A percentile compares a stretch with the other conserved stretches of the same genome.
Conservation (phyloP, 2,888 invertebrate genomes). For the Craniophora ligustri region DNA sequence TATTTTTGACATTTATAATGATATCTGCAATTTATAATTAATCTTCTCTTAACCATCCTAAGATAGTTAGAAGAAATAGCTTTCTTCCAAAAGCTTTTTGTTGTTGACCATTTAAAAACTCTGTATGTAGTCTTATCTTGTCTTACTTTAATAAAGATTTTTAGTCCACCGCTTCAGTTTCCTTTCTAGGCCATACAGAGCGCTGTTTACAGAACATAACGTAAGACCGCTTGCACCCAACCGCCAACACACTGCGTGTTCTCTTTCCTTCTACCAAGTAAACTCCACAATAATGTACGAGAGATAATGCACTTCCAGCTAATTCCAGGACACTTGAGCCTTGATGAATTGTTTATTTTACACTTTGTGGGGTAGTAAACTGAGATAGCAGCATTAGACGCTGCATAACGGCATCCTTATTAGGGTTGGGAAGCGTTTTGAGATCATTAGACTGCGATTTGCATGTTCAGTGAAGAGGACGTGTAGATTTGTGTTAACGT, state of each 20-base stretch:
- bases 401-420: slow-evolving; percentile 47
- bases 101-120: too few species aligned
- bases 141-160: neutral
- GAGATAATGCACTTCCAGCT: slow-evolving; percentile 63
- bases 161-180: slow-evolving; percentile 1
- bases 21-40: too few species aligned
- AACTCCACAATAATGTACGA: slow-evolving; percentile 62
- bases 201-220: slow-evolving; percentile 61
- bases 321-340: slow-evolving; percentile 60
- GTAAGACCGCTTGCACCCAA: slow-evolving; percentile 59
- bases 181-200: slow-evolving; percentile 16
- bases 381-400: slow-evolving; percentile 45
- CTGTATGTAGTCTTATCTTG: too few species aligned
- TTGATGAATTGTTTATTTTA: slow-evolving; percentile 62
- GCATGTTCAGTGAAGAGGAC: slow-evolving; percentile 26
- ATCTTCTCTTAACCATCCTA: too few species aligned
- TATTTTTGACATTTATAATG: too few species aligned
- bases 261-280: slow-evolving; percentile 68
- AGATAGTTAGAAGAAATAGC: too few species aligned
- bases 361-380: slow-evolving; percentile 46
- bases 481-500: slow-evolving; percentile 14
- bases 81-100: too few species aligned
- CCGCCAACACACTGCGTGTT: slow-evolving; percentile 64
- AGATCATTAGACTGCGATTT: slow-evolving; percentile 47
- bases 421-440: slow-evolving; percentile 34